A percentile compares a stretch with the other conserved stretches of the same genome.
Evolutionary conservation across 2,113 vertebrate species (phyloP).

Genomic region (Lepus americanus): DNA sequence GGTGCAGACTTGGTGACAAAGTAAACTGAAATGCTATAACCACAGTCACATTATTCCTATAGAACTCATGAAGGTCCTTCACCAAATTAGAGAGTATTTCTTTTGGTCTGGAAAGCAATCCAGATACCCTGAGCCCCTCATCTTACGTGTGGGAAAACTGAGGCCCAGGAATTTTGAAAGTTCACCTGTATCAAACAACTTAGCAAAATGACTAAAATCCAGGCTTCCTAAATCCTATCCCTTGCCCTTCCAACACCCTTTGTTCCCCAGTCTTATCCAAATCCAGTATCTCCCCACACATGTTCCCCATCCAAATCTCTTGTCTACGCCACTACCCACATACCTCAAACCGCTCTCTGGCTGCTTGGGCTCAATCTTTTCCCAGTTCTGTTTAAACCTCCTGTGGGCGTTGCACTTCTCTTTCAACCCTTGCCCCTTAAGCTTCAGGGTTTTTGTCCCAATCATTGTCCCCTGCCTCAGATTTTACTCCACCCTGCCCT

Average conservation of each 20-base stretch:
- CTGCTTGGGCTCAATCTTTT: neutral
- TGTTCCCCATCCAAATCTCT: neutral
- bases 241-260: neutral
- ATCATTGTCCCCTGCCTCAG: neutral
- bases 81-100: neutral
- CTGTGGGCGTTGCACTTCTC: neutral
- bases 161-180: constrained; percentile 19
- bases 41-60: neutral
- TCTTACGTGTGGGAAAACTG: neutral
- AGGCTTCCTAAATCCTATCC: neutral
- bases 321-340: neutral
- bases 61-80: neutral
- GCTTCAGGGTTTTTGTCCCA: neutral
- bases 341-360: neutral
- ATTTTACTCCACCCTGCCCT: neutral
- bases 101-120: neutral
- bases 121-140: neutral
- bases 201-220: constrained; percentile 26
- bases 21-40: neutral
- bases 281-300: neutral
- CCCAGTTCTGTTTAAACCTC: neutral
- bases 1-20: neutral
- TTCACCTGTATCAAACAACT: neutral
- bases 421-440: neutral
- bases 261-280: neutral